These are phyloP conservation scores for Balearica regulorum DNA, from an alignment of 2,797 vertebrate genomes.

Conservation along the genomic window DNA sequence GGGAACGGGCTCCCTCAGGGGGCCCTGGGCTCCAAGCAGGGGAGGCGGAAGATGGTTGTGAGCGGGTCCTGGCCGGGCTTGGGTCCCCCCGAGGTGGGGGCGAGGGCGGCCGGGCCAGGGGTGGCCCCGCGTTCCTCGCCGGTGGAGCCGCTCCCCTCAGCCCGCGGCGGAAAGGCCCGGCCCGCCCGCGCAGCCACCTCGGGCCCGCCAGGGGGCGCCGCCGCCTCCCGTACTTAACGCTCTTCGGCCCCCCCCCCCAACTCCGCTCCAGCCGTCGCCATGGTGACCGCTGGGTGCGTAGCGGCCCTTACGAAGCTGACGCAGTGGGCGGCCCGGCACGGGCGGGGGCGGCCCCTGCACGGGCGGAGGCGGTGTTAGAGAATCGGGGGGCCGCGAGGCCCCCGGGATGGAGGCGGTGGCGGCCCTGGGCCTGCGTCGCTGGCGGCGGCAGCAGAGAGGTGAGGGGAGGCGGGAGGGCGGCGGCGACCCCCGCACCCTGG, in stretches of 20 bases:
- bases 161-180: neutral
- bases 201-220: conserved; percentile 60
- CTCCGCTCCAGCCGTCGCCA: conserved; percentile 50
- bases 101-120: no score
- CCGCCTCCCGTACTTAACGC: neutral
- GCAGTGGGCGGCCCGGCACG: conserved; percentile 74
- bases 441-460: conserved; percentile 30
- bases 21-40: no score
- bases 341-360: conserved; percentile 73
- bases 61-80: no score
- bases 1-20: no score
- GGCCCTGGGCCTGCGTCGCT: neutral
- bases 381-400: conserved; percentile 62
- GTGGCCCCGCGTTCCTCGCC: neutral
- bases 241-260: no score
- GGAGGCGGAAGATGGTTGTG: neutral
- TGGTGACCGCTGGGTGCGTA: conserved; percentile 77
- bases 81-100: neutral
- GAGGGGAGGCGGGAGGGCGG: neutral
- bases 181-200: no score
- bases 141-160: neutral
- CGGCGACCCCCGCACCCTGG: neutral
- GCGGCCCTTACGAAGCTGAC: conserved; percentile 76
- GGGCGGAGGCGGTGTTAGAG: conserved; percentile 72
- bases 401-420: conserved; percentile 70